phyloP scores from a whole-genome alignment of 2,797 vertebrate genomes.

The Amniataba percoides region DNA sequence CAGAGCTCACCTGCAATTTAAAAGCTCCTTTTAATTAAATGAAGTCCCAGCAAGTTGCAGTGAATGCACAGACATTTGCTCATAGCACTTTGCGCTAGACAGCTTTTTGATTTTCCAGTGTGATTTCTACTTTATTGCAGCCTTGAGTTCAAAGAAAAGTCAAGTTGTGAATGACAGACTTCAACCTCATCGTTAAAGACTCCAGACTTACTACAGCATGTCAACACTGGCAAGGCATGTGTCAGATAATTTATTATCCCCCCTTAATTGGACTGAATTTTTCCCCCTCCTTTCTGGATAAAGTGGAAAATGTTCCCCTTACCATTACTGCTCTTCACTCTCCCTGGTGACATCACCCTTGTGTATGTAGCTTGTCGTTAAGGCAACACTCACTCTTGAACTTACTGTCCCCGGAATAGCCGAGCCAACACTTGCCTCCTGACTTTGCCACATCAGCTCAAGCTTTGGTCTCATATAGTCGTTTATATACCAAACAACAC shows the following conservation, averaged over 20 bases:
- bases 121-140: constrained; percentile 55
- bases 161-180: constrained; percentile 69
- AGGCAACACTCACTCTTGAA: constrained; percentile 65
- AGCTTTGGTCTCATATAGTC: constrained; percentile 28
- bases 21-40: constrained; percentile 45
- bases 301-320: constrained; percentile 68
- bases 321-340: constrained; percentile 39
- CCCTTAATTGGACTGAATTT: constrained; percentile 58
- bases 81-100: constrained; percentile 4
- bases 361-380: constrained; percentile 79
- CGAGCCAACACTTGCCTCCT: constrained; percentile 50
- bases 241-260: constrained; percentile 63
- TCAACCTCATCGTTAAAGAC: constrained; percentile 65
- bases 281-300: neutral
- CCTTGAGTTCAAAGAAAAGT: constrained; percentile 66
- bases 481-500: constrained; percentile 28
- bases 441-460: constrained; percentile 39
- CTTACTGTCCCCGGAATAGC: constrained; percentile 57
- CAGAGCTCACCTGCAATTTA: constrained; percentile 46
- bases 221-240: constrained; percentile 65
- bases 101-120: constrained; percentile 47
- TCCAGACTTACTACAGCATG: constrained; percentile 66
- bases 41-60: constrained; percentile 28
- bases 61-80: constrained; percentile 30
- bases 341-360: constrained; percentile 68